phyloP scores from a whole-genome alignment of 2,888 invertebrate species.

The Drosophila lacicola region DNA sequence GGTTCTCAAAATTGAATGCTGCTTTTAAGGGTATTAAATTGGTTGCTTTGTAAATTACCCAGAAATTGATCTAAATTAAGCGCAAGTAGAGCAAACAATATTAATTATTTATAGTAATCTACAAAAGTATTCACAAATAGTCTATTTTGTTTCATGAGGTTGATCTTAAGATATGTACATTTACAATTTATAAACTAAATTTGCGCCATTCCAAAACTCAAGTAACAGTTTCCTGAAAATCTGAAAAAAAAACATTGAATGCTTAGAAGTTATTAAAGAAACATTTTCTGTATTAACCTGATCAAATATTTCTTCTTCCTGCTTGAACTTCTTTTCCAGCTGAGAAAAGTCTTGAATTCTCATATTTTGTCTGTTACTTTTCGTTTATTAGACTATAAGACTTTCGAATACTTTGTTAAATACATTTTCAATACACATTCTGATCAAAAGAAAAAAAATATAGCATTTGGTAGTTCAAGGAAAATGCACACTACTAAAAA shows the following conservation, averaged over 20 bases:
- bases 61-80: too few relatives aligned
- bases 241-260: too few relatives aligned
- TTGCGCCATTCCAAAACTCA: too few relatives aligned
- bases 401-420: slow-evolving; percentile 17
- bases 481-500: slow-evolving; percentile 39
- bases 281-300: too few relatives aligned
- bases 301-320: neutral
- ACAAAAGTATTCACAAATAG: too few relatives aligned
- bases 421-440: slow-evolving; percentile 28
- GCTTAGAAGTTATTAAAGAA: too few relatives aligned
- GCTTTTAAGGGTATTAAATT: slow-evolving; percentile 8
- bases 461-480: slow-evolving; percentile 32
- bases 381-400: slow-evolving; percentile 9
- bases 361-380: neutral
- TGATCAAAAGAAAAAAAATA: slow-evolving; percentile 15
- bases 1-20: neutral
- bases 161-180: too few relatives aligned
- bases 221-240: too few relatives aligned
- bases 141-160: too few relatives aligned
- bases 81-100: too few relatives aligned
- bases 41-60: neutral
- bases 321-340: neutral
- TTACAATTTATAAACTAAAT: too few relatives aligned
- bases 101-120: too few relatives aligned
- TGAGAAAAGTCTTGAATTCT: neutral